phyloP scores from a whole-genome alignment of 1,140 invertebrate genomes.

The Whitmania pigra region DNA sequence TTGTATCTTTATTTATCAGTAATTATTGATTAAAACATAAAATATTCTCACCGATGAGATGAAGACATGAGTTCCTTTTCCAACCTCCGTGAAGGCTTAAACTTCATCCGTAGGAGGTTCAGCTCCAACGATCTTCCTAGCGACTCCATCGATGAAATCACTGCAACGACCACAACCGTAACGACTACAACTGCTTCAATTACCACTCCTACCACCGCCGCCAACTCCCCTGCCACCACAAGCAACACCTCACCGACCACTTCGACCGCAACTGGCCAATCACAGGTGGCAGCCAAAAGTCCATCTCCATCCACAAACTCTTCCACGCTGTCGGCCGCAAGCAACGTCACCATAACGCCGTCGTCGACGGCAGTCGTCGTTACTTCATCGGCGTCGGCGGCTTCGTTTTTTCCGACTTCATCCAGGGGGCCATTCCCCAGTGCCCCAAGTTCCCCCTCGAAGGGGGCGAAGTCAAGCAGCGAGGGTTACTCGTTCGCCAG shows the following conservation, averaged over 20 bases:
- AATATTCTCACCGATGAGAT: no score
- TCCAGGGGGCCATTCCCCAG: background rate
- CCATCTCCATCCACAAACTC: background rate
- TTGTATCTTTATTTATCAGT: no score
- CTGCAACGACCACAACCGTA: background rate
- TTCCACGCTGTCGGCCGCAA: background rate
- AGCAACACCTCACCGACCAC: background rate
- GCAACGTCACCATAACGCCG: background rate
- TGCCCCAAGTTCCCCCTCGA: background rate
- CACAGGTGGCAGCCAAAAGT: background rate
- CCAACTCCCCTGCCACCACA: background rate
- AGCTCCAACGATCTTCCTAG: conserved; percentile 32
- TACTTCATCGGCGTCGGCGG: background rate
- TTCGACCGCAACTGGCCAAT: background rate
- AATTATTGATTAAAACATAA: no score
- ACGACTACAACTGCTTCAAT: background rate
- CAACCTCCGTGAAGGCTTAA: conserved; percentile 37
- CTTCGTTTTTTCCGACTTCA: background rate
- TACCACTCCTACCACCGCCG: background rate
- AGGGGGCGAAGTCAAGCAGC: background rate
- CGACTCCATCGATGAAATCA: background rate
- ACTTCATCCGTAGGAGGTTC: conserved; percentile 38
- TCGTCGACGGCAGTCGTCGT: background rate
- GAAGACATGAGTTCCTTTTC: background rate
- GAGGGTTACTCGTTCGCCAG: background rate